A percentile compares a stretch with the other conserved stretches of the same genome.
These are phyloP conservation scores for Grallaria varia DNA, from an alignment of 2,113 vertebrate species.

Conservation along the genomic window DNA sequence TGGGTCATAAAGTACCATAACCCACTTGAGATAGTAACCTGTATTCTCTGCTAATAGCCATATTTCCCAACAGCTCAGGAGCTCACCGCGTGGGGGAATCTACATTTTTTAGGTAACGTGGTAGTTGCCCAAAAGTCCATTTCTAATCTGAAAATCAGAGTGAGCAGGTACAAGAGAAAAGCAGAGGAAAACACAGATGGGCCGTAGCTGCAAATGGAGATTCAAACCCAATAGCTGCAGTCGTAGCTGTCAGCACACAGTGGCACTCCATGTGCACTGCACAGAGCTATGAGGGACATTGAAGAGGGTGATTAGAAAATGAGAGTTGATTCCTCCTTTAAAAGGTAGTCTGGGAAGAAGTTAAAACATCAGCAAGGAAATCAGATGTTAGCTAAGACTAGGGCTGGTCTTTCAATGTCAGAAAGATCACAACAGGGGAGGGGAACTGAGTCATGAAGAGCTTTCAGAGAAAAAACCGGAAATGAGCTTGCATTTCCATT, in stretches of 20 bases:
- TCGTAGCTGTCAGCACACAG: neutral
- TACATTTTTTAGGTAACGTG: neutral
- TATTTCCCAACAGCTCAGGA: neutral
- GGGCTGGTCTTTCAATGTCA: neutral
- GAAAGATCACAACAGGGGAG: neutral
- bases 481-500: neutral
- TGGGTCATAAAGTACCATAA: neutral
- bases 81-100: neutral
- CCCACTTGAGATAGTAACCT: neutral
- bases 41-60: neutral
- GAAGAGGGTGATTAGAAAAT: neutral
- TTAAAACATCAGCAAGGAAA: neutral
- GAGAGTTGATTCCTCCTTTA: neutral
- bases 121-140: neutral
- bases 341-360: neutral
- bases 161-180: neutral
- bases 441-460: neutral
- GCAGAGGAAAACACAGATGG: neutral
- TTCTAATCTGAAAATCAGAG: neutral
- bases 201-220: neutral
- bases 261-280: neutral
- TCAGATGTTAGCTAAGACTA: neutral
- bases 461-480: neutral
- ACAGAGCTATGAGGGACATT: neutral
- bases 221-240: neutral